Conservation (phyloP, 2,113 vertebrate species). For the Thalassarche chlororhynchos region DNA sequence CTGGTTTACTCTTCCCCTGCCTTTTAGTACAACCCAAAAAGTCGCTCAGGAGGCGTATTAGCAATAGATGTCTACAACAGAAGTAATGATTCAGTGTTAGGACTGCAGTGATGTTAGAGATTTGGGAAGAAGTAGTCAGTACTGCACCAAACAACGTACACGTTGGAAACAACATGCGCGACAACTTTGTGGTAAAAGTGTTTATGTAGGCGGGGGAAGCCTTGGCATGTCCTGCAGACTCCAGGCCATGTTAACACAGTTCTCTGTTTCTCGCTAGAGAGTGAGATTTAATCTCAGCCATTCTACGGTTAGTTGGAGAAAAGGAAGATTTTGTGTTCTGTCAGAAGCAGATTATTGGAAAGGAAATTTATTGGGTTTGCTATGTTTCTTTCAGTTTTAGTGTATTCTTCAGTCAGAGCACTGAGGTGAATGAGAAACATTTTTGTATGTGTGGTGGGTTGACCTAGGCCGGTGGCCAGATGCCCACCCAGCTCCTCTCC, state of each 20-base stretch:
- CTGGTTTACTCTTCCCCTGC: not conserved
- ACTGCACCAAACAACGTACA: not conserved
- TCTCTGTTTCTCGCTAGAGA: not conserved
- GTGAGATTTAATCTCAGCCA: not conserved
- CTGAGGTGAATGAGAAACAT: not conserved
- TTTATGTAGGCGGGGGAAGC: not conserved
- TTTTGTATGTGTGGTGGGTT: not conserved
- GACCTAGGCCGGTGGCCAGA: not conserved
- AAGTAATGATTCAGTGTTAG: not conserved
- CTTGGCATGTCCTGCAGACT: not conserved
- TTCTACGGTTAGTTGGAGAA: not conserved
- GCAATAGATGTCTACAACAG: not conserved
- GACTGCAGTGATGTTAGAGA: not conserved
- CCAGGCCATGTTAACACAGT: not conserved
- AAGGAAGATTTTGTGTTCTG: not conserved
- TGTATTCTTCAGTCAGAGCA: not conserved
- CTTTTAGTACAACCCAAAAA: not conserved
- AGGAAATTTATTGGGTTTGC: not conserved
- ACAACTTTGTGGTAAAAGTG: not conserved
- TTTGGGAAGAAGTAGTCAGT: not conserved
- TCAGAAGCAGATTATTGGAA: not conserved
- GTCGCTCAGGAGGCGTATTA: fast-evolving
- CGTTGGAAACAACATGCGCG: not conserved
- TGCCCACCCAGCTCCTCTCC: fast-evolving
- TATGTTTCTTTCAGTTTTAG: conserved; percentile 4